Evolutionary conservation across 1,140 invertebrate species (phyloP).

Genomic region (Aphidius gifuensis): DNA sequence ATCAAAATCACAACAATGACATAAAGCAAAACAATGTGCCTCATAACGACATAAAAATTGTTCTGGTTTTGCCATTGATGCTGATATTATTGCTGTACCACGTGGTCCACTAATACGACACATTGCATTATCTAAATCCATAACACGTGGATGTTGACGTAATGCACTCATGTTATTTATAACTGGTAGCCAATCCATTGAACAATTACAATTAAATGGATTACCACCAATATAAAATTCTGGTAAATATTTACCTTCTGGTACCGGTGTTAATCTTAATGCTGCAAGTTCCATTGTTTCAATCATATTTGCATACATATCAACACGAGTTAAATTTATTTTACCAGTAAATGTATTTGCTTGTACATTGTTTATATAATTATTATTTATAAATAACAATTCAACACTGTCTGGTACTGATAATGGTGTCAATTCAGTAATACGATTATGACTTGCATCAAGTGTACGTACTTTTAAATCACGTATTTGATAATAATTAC

Average conservation of each 20-base stretch:
- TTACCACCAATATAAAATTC: conserved; percentile 88
- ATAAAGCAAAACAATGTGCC: conserved; percentile 88
- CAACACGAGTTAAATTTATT: conserved; percentile 77
- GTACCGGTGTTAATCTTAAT: conserved; percentile 70
- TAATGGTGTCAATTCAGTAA: conserved; percentile 73
- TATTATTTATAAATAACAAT: conserved; percentile 85
- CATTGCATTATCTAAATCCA: conserved; percentile 83
- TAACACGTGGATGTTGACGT: conserved; percentile 78
- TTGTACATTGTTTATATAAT: conserved; percentile 74
- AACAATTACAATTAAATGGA: conserved; percentile 87
- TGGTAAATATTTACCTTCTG: conserved; percentile 66
- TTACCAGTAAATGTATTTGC: conserved; percentile 85
- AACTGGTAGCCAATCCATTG: conserved; percentile 86
- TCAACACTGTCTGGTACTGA: conserved; percentile 87
- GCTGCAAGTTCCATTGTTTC: conserved; percentile 77
- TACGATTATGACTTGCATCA: conserved; percentile 83
- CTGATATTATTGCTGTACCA: conserved; percentile 67
- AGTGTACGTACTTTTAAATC: conserved; percentile 70
- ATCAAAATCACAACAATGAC: conserved; percentile 92
- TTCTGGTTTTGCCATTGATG: conserved; percentile 63
- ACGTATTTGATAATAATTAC: conserved; percentile 80
- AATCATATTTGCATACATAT: conserved; percentile 85
- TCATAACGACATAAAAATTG: conserved; percentile 89
- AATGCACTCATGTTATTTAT: conserved; percentile 80
- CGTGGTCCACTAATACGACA: conserved; percentile 78